These are phyloP conservation scores for Osmerus mordax DNA, from an alignment of 2,113 vertebrate genomes.

Conservation along the genomic window DNA sequence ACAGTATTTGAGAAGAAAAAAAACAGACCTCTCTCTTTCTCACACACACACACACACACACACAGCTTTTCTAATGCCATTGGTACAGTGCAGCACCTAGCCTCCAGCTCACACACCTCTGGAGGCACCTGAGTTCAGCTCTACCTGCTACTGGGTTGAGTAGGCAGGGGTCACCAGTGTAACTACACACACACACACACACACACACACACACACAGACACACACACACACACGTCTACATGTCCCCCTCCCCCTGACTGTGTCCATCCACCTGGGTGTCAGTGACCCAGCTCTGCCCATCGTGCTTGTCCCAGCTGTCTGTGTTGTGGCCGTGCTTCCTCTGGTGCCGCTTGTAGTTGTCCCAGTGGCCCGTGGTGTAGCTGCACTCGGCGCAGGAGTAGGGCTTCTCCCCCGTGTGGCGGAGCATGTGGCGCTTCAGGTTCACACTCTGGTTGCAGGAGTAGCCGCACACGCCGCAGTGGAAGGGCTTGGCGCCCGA, in stretches of 20 bases:
- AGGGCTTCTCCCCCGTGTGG: conserved; percentile 92
- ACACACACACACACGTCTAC: conserved; percentile 8
- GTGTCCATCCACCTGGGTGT: conserved; percentile 12
- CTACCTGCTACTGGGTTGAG: conserved; percentile 1
- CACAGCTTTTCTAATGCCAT: conserved; percentile 12
- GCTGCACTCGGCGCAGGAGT: conserved; percentile 83
- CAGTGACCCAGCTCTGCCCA: conserved; percentile 31
- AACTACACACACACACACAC: neutral
- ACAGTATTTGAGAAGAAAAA: neutral
- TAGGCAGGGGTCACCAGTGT: conserved; percentile 41
- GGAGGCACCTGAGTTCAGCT: conserved; percentile 58
- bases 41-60: conserved; percentile 22
- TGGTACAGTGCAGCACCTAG: conserved; percentile 41
- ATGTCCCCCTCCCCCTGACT: conserved; percentile 22
- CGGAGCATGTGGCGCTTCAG: conserved; percentile 95
- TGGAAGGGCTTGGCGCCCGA: conserved; percentile 94
- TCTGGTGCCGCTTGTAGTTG: conserved; percentile 99
- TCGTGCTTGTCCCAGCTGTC: conserved; percentile 78
- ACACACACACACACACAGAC: neutral
- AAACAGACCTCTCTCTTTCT: neutral
- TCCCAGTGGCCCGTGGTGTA: conserved; percentile 98
- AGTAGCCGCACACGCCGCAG: conserved; percentile 90
- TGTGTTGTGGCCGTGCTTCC: conserved; percentile 83
- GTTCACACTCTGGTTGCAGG: conserved; percentile 99
- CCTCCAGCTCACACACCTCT: conserved; percentile 13